Percentiles rank a stretch among this genome's conserved stretches.
Conservation (phyloP, 2,797 vertebrate species). For the Helarctos malayanus region DNA sequence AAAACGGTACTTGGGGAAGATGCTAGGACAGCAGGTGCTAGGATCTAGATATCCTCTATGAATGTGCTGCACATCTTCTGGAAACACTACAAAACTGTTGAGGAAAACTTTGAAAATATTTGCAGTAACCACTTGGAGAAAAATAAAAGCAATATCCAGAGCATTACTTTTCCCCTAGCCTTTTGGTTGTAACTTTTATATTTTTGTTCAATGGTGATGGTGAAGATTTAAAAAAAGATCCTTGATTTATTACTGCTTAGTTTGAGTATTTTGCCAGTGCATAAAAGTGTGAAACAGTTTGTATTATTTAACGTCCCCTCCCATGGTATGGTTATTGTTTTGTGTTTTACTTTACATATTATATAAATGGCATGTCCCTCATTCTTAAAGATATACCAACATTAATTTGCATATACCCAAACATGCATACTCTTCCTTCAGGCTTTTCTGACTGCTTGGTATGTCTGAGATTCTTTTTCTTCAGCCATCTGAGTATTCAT, state of each 20-base stretch:
- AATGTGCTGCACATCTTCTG: not conserved
- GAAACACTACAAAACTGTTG: not conserved
- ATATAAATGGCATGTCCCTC: not conserved
- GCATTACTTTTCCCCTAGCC: not conserved
- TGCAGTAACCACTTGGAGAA: not conserved
- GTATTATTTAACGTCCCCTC: not conserved
- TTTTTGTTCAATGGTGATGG: not conserved
- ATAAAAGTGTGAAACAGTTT: not conserved
- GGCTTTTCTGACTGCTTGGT: not conserved
- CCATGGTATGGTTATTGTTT: not conserved
- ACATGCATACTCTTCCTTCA: not conserved
- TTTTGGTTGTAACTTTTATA: not conserved
- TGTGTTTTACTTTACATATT: not conserved
- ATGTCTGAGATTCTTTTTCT: not conserved
- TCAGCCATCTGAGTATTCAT: not conserved
- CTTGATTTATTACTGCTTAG: not conserved
- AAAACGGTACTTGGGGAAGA: not conserved
- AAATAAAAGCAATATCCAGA: not conserved
- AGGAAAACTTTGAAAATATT: not conserved
- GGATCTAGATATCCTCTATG: not conserved
- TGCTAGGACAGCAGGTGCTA: not conserved
- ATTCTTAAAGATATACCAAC: not conserved
- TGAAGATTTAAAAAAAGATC: not conserved
- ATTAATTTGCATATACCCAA: not conserved
- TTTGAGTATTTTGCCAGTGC: not conserved